Conservation (phyloP, 2,797 vertebrate species). For the Sebastes trivittatus region DNA sequence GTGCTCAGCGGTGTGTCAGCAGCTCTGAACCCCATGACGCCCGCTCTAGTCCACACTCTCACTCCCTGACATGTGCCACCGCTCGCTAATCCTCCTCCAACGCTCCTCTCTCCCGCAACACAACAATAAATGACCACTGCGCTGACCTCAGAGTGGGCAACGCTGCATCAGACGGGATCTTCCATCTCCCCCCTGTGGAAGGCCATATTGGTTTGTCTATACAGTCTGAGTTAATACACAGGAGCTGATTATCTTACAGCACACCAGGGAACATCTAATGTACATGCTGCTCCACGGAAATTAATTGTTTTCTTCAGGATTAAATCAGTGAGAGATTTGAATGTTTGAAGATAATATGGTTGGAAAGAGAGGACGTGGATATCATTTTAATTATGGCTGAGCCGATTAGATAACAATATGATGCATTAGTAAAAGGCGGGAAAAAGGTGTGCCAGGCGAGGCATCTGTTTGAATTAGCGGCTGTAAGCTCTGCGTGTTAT, state of each 20-base stretch:
- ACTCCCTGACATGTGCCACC: constrained; percentile 75
- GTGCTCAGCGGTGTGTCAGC: constrained; percentile 33
- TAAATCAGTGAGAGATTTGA: constrained; percentile 60
- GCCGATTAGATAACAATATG: constrained; percentile 71
- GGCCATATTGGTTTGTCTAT: constrained; percentile 14
- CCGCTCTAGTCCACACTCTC: constrained; percentile 61
- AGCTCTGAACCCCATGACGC: constrained; percentile 45
- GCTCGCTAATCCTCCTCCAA: constrained; percentile 68
- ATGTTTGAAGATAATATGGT: constrained; percentile 31
- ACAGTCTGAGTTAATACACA: neutral
- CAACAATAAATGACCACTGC: constrained; percentile 55
- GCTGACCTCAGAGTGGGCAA: constrained; percentile 46
- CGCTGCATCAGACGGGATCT: constrained; percentile 9
- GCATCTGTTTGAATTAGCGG: constrained; percentile 57
- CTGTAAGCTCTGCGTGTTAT: constrained; percentile 56
- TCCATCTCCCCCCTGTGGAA: neutral
- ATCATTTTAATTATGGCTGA: constrained; percentile 65
- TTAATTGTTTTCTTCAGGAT: constrained; percentile 59
- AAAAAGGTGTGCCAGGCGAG: constrained; percentile 45
- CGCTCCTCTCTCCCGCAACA: constrained; percentile 30
- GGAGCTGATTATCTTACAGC: constrained; percentile 13
- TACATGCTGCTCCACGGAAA: constrained; percentile 14
- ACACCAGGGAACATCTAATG: neutral
- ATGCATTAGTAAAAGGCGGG: constrained; percentile 62
- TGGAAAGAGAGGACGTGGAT: constrained; percentile 58